Conservation (phyloP, 2,797 vertebrate species). For the Pachyuromys duprasi region DNA sequence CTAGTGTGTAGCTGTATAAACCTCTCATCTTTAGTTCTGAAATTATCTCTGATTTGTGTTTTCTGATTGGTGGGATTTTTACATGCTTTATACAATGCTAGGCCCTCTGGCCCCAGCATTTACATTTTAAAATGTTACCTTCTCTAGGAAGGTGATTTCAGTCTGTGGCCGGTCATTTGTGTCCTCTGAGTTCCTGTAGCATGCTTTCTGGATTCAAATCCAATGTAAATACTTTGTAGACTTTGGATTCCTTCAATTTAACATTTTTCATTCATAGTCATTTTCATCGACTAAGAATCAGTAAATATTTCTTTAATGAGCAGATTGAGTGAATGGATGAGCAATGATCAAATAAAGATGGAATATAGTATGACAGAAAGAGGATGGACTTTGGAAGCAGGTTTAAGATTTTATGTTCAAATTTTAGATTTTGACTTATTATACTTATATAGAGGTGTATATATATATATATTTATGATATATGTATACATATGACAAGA, state of each 20-base stretch:
- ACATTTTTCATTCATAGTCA: background rate
- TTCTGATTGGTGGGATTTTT: background rate
- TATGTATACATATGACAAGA: background rate
- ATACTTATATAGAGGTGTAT: too few species aligned
- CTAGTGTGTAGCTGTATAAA: background rate
- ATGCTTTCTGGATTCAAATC: background rate
- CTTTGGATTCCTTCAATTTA: background rate
- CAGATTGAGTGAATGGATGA: background rate
- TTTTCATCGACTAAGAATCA: background rate
- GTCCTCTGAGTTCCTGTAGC: background rate
- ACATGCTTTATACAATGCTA: background rate
- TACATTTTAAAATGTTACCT: background rate
- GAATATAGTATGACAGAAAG: background rate
- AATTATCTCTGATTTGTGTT: background rate
- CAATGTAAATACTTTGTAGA: background rate
- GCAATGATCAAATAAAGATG: background rate
- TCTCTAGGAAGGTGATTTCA: background rate
- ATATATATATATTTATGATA: too few species aligned
- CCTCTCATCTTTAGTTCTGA: background rate
- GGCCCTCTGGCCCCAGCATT: background rate
- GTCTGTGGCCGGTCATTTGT: background rate
- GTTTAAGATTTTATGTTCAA: background rate
- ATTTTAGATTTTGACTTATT: background rate
- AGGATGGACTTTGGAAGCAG: background rate
- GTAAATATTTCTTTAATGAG: background rate